A percentile compares a stretch with the other conserved stretches of the same genome.
Conservation (phyloP, 2,888 invertebrate genomes). For the Drosophila meridionalis region DNA sequence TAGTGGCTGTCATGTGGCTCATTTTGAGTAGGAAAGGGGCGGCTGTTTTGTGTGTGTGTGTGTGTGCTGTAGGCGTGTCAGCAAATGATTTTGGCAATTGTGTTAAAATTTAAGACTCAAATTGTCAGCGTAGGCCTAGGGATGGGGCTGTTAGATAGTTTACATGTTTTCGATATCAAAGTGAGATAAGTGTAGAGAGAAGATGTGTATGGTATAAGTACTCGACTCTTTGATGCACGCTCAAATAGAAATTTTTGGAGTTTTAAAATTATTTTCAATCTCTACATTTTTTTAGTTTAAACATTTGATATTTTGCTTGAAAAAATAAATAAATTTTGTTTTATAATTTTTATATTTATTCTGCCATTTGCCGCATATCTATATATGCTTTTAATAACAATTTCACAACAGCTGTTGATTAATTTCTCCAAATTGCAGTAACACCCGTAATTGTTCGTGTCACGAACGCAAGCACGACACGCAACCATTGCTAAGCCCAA, state of each 20-base stretch:
- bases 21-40: slow-evolving; percentile 29
- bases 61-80: slow-evolving; percentile 24
- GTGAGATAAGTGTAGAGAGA: not conserved
- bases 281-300: too few species aligned
- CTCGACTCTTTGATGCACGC: not conserved
- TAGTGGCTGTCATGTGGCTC: slow-evolving; percentile 79
- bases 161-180: not conserved
- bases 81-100: slow-evolving; percentile 56
- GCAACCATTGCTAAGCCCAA: slow-evolving; percentile 7
- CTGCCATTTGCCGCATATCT: too few species aligned
- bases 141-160: slow-evolving; percentile 2
- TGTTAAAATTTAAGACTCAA: slow-evolving; percentile 54
- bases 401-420: not conserved
- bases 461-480: not conserved
- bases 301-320: too few species aligned
- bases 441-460: not conserved
- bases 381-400: too few species aligned
- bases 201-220: not conserved
- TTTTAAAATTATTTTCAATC: too few species aligned
- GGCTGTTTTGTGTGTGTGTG: not conserved
- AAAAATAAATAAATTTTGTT: too few species aligned
- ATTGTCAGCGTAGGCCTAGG: slow-evolving; percentile 2
- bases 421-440: not conserved
- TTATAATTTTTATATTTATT: too few species aligned
- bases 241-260: too few species aligned